Percentiles rank a stretch among this genome's conserved stretches.
These are phyloP conservation scores for Leucoraja erinaceus DNA, from an alignment of 2,113 vertebrate genomes.

Conservation along the genomic window DNA sequence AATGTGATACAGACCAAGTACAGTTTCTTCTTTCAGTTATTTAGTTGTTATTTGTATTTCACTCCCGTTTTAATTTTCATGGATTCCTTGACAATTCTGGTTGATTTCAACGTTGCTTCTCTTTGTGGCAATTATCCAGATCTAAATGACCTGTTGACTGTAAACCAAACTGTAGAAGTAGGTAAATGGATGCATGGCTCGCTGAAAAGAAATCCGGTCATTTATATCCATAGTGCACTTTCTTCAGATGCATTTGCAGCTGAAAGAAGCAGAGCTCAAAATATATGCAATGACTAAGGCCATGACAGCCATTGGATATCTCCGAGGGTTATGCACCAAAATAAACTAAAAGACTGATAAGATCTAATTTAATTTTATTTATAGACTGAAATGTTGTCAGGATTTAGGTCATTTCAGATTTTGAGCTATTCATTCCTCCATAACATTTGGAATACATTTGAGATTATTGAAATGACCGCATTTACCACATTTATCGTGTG, in stretches of 20 bases:
- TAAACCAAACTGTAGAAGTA: background rate
- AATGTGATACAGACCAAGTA: background rate
- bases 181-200: background rate
- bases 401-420: background rate
- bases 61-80: background rate
- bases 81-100: background rate
- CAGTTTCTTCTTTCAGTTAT: background rate
- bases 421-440: background rate
- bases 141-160: background rate
- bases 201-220: background rate
- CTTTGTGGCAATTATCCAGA: background rate
- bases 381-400: background rate
- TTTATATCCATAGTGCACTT: background rate
- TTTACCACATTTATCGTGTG: background rate
- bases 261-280: background rate
- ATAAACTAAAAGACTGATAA: background rate
- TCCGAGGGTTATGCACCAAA: background rate
- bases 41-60: background rate
- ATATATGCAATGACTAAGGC: background rate
- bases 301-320: background rate
- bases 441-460: too few species aligned
- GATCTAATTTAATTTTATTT: constrained; percentile 13
- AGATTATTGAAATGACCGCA: background rate
- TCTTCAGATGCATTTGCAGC: background rate
- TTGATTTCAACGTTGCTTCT: background rate